Evolutionary conservation across 2,113 vertebrate species (phyloP).

Genomic region (Ailurus styani): DNA sequence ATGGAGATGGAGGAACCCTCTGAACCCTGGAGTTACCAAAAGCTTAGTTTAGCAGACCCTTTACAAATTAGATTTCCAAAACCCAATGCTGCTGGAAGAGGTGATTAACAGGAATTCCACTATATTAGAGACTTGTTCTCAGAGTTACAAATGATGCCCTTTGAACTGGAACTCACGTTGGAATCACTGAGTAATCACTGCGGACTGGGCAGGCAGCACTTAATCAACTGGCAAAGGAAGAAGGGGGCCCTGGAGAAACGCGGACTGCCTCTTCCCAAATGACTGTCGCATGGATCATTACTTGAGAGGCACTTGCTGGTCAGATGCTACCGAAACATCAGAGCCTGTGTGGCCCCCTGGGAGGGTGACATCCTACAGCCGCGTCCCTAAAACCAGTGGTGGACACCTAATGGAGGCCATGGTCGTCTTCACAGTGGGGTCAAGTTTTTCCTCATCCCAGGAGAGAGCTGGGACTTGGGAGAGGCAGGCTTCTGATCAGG

Average conservation of each 20-base stretch:
- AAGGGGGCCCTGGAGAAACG: constrained; percentile 12
- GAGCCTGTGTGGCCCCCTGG: background rate
- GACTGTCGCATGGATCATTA: background rate
- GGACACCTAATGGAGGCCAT: rapidly evolving
- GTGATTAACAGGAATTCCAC: constrained; percentile 18
- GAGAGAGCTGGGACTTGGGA: background rate
- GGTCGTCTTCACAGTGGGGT: background rate
- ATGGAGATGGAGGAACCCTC: background rate
- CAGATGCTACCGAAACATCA: background rate
- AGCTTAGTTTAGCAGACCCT: background rate
- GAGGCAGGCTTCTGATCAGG: background rate
- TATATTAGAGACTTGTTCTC: constrained; percentile 47
- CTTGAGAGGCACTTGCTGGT: background rate
- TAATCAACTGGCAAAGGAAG: constrained; percentile 52
- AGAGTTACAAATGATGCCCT: constrained; percentile 62
- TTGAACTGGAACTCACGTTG: constrained; percentile 50
- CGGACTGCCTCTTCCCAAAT: background rate
- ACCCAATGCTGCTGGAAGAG: background rate
- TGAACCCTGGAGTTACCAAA: background rate
- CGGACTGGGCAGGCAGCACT: background rate
- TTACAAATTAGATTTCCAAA: background rate
- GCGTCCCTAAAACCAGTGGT: rapidly evolving
- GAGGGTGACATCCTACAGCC: background rate
- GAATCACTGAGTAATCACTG: constrained; percentile 22
- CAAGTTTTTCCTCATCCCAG: no score